Evolutionary conservation across 2,113 vertebrate species (phyloP).

Genomic region (Narcine bancroftii): DNA sequence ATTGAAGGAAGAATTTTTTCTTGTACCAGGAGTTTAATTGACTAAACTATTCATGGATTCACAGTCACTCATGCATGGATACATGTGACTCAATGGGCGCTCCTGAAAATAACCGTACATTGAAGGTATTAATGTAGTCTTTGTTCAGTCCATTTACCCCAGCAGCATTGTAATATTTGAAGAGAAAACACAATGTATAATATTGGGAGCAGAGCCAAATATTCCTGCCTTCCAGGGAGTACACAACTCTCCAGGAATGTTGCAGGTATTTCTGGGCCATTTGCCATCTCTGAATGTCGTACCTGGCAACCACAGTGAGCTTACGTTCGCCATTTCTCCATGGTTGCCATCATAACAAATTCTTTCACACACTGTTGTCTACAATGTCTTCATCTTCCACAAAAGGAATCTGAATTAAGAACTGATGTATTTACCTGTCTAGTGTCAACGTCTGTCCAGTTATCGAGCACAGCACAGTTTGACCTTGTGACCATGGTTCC

Average conservation of each 20-base stretch:
- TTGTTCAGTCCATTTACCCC: background rate
- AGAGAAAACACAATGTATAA: background rate
- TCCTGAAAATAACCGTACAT: background rate
- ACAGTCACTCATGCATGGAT: background rate
- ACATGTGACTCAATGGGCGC: background rate
- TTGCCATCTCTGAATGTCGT: background rate
- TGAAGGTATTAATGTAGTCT: background rate
- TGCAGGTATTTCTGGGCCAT: slow-evolving; percentile 28
- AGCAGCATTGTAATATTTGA: background rate
- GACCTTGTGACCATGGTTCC: background rate
- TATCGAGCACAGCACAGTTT: background rate
- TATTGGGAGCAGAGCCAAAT: background rate
- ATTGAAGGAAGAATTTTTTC: background rate
- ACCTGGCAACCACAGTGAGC: slow-evolving; percentile 19
- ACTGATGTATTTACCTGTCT: background rate
- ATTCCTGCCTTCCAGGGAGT: slow-evolving; percentile 6
- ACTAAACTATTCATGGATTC: background rate
- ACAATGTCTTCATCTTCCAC: background rate
- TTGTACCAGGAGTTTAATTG: background rate
- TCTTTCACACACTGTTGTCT: background rate
- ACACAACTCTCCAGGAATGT: background rate
- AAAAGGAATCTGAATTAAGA: slow-evolving; percentile 15
- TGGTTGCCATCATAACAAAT: slow-evolving; percentile 18
- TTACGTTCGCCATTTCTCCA: slow-evolving; percentile 23
- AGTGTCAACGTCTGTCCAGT: background rate